Evolutionary conservation across 2,888 invertebrate species (phyloP), one percentile per base, ranked within the genome.

Genomic region (Drosophila nr. medialis): DNA sequence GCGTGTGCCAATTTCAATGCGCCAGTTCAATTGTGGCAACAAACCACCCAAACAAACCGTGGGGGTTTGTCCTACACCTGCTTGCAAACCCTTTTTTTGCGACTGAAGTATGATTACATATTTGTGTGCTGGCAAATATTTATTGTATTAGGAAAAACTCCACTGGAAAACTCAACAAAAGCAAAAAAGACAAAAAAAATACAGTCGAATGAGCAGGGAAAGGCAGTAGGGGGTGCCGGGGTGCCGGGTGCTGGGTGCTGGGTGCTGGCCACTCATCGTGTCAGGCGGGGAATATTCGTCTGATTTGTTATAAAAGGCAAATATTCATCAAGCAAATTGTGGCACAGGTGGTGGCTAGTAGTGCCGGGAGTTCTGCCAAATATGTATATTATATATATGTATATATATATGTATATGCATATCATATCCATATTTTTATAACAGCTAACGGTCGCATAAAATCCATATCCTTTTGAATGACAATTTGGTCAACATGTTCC

Each of bases 401-500:
- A 40, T n/a, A 53, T 54, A 56, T 61, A 36, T 49, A 45, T 48
- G 38, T 65, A 60, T 49, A 61, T 56, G 51, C 24, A 63, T 72
- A 64, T 80, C 63, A 72, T 80, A 82, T 80, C 79, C 79, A 64
- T 64, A 68, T 79, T 67, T 79, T 82, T 80, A 67, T 79, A 75
- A 79, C 75, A 74, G 65, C 60, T 32, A 67, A 62, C 63, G 64
- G 73, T 72, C 61, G 64, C 62, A 49, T 42, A 48, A 77, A 75
- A 70, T 82, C 77, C 64, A 54, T 89, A 87, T 83, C 86, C 89
- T 81, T 89, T 86, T 86, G 88, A 86, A 86, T 89, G 90, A 89
- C 86, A 86, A 86, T 86, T 89, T 86, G 86, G 88, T 88, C 89
- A 85, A 86, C 89, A 86, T 89, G 86, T 85, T 89, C 80, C 85